Percentiles rank a stretch among this genome's conserved stretches.
phyloP scores from a whole-genome alignment of 1,140 invertebrate genomes.

The Sycobia sp. region DNA sequence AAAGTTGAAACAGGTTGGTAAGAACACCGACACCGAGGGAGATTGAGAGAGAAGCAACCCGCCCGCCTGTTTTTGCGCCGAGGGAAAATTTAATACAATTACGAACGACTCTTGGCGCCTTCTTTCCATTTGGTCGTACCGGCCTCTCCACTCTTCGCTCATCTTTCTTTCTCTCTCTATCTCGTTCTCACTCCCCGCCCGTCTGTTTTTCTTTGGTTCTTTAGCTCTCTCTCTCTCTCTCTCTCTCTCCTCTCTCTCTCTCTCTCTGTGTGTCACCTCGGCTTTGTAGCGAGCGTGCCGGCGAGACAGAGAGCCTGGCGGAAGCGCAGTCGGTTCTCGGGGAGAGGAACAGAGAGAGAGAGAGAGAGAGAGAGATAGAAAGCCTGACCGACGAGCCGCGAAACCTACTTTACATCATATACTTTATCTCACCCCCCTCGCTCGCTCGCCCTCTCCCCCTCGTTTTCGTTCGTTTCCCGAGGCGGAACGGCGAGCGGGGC shows the following conservation, averaged over 20 bases:
- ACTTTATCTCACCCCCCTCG: conserved; percentile 27
- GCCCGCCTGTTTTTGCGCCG: conserved; percentile 48
- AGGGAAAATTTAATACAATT: conserved; percentile 54
- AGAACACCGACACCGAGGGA: conserved; percentile 35
- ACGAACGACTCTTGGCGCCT: conserved; percentile 50
- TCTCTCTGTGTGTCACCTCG: too few species aligned
- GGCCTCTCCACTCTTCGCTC: not conserved
- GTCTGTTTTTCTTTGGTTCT: conserved; percentile 28
- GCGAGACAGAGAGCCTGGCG: too few species aligned
- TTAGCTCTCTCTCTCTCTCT: conserved; percentile 35
- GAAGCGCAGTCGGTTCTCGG: too few species aligned
- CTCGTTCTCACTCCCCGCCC: conserved; percentile 9
- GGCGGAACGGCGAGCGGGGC: not conserved
- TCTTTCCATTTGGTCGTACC: not conserved
- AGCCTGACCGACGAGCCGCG: conserved; percentile 8
- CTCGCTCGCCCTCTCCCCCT: conserved; percentile 19
- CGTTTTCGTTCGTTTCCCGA: not conserved
- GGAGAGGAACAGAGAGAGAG: too few species aligned
- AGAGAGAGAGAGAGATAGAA: too few species aligned
- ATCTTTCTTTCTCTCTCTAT: conserved; percentile 26
- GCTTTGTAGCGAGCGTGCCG: too few species aligned
- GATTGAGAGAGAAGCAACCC: not conserved
- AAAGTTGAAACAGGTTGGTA: conserved; percentile 14
- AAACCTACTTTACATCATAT: conserved; percentile 33
- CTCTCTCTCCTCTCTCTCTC: too few species aligned